phyloP scores from a whole-genome alignment of 2,888 invertebrate species.

The Dermolepida albohirtum region DNA sequence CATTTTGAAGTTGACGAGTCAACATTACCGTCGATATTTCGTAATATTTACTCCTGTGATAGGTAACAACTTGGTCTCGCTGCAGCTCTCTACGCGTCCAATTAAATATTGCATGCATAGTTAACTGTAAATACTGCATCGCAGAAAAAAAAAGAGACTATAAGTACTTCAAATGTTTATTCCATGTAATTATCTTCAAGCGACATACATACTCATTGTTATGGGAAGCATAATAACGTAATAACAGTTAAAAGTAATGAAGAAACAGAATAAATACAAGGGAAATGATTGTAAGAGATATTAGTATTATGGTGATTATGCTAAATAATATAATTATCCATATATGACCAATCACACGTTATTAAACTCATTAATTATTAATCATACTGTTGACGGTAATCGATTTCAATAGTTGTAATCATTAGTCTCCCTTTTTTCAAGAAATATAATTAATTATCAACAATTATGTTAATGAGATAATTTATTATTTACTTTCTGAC shows the following conservation, averaged over 20 bases:
- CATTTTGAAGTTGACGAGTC: too few species aligned
- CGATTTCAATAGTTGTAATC: too few species aligned
- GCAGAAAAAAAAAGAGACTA: conserved; percentile 16
- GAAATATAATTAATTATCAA: too few species aligned
- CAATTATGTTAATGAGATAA: too few species aligned
- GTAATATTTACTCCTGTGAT: too few species aligned
- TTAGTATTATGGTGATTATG: not conserved
- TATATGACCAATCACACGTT: too few species aligned
- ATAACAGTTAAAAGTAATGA: not conserved
- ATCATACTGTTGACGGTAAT: too few species aligned
- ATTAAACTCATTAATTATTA: too few species aligned
- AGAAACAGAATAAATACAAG: not conserved
- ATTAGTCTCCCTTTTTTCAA: too few species aligned
- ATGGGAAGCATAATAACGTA: not conserved
- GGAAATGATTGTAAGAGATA: not conserved
- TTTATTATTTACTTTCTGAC: too few species aligned
- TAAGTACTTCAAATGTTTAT: conserved; percentile 15
- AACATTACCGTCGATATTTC: too few species aligned
- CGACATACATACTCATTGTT: conserved; percentile 15
- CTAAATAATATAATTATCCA: too few species aligned
- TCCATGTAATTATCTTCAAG: conserved; percentile 10
- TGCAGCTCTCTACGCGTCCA: conserved; percentile 9
- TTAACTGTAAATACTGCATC: conserved; percentile 27
- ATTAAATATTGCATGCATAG: conserved; percentile 35
- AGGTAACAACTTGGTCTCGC: not conserved